A percentile compares a stretch with the other conserved stretches of the same genome.
phyloP scores from a whole-genome alignment of 2,888 invertebrate genomes.

The Orthosia cruda region DNA sequence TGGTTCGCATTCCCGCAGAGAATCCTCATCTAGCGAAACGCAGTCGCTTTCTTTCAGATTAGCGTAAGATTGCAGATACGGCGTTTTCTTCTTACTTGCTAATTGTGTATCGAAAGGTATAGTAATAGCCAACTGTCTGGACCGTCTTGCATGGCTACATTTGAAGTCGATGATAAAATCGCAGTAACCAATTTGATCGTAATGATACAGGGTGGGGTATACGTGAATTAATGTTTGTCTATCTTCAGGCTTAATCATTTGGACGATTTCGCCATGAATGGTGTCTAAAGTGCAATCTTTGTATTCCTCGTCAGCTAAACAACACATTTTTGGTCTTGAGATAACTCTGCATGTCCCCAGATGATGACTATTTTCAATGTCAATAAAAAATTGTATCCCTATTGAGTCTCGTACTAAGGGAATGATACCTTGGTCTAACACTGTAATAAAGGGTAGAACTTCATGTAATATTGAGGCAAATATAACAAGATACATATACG shows the following conservation, averaged over 20 bases:
- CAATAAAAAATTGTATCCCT: conserved; percentile 82
- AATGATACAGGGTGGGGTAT: conserved; percentile 78
- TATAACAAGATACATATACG: conserved; percentile 62
- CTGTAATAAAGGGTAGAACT: conserved; percentile 68
- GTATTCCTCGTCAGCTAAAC: conserved; percentile 72
- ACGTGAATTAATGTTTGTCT: conserved; percentile 77
- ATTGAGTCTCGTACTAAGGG: conserved; percentile 79
- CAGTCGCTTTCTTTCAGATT: conserved; percentile 71
- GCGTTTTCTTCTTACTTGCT: conserved; percentile 50
- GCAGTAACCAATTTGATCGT: conserved; percentile 82
- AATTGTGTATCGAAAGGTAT: conserved; percentile 81
- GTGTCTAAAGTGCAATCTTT: conserved; percentile 75
- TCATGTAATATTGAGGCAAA: conserved; percentile 52
- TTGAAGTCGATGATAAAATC: conserved; percentile 74
- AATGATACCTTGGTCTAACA: conserved; percentile 82
- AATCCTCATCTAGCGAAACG: conserved; percentile 78
- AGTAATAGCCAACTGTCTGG: conserved; percentile 66
- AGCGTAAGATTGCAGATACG: conserved; percentile 69
- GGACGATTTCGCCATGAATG: conserved; percentile 69
- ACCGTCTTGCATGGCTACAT: conserved; percentile 67
- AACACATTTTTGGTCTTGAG: conserved; percentile 77
- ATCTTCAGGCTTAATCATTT: conserved; percentile 74
- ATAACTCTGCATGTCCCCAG: conserved; percentile 71
- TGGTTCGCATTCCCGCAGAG: conserved; percentile 78
- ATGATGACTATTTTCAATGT: conserved; percentile 79